Conservation (phyloP, 2,888 invertebrate species). For the Phaedon cochleariae region DNA sequence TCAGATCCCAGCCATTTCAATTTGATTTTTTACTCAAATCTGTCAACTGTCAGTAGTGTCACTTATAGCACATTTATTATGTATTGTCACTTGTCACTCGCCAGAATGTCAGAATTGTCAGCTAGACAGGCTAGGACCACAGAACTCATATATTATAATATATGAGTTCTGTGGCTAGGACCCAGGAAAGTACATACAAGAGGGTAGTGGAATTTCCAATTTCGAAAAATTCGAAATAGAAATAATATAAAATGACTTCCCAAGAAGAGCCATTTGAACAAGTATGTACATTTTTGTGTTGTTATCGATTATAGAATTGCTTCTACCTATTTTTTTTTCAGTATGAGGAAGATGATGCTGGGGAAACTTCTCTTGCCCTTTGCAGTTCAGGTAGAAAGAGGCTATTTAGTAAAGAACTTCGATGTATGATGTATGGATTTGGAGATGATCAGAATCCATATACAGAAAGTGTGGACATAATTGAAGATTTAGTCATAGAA, state of each 20-base stretch:
- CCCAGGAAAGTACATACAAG: too few species aligned
- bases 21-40: not conserved
- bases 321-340: conserved; percentile 38
- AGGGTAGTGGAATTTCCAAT: too few species aligned
- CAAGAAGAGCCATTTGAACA: conserved; percentile 54
- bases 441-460: conserved; percentile 99
- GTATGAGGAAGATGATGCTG: conserved; percentile 75
- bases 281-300: conserved; percentile 37
- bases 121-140: too few species aligned
- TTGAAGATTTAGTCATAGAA: conserved; percentile 97
- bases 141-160: too few species aligned
- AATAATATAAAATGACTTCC: conserved; percentile 50
- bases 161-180: too few species aligned
- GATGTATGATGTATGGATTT: conserved; percentile 99
- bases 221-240: too few species aligned
- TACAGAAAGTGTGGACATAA: conserved; percentile 96
- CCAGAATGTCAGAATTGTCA: too few species aligned
- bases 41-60: not conserved
- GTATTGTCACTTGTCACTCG: too few species aligned
- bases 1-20: not conserved
- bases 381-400: conserved; percentile 76
- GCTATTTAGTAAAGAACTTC: conserved; percentile 88
- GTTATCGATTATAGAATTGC: not conserved
- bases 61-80: not conserved
- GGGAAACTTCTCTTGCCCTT: conserved; percentile 72